phyloP scores from a whole-genome alignment of 2,797 vertebrate genomes.

The Periparus ater region DNA sequence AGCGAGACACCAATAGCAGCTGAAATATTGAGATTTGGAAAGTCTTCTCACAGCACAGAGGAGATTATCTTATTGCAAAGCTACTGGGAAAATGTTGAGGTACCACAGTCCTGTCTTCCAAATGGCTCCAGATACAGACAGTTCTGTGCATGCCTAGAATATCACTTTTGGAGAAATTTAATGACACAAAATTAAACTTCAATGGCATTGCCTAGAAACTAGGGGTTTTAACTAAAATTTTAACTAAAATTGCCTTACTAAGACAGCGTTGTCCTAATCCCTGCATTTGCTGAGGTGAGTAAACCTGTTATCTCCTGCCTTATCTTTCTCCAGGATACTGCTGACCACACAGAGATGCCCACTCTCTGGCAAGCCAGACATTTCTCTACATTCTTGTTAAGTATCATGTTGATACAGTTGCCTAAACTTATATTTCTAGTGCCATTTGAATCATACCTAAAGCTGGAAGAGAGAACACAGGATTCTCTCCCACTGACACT shows the following conservation, averaged over 20 bases:
- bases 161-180: neutral
- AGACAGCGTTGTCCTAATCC: rapidly evolving
- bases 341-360: neutral
- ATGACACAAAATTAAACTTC: neutral
- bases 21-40: neutral
- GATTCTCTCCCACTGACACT: neutral
- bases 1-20: neutral
- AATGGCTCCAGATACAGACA: neutral
- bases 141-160: neutral
- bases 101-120: neutral
- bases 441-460: neutral
- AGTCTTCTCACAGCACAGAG: neutral
- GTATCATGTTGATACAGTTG: rapidly evolving
- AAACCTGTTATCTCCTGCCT: neutral
- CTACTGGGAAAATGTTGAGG: neutral
- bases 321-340: neutral
- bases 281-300: neutral
- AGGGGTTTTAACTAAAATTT: no score
- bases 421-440: neutral
- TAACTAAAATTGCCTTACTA: neutral
- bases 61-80: neutral
- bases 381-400: neutral
- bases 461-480: neutral
- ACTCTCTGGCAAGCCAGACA: neutral
- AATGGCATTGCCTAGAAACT: neutral